Conservation (phyloP, 2,113 vertebrate species). For the Spermophilus dauricus region DNA sequence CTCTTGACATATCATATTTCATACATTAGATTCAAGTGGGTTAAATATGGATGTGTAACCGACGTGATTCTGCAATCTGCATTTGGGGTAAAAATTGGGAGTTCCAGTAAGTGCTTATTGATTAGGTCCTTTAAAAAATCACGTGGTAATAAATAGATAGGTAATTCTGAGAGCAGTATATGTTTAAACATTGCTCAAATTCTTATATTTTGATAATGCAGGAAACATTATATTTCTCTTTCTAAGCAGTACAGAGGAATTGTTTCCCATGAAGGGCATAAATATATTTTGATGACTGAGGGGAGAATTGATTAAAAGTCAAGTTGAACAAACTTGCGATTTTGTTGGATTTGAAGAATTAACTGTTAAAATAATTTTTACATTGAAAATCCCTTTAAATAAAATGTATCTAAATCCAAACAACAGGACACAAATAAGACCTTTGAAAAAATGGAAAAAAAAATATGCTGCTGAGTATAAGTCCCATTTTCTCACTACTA, state of each 20-base stretch:
- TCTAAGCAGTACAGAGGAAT: not conserved
- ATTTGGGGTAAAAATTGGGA: too few species aligned
- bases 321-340: not conserved
- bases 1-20: too few species aligned
- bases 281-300: not conserved
- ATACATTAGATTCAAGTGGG: too few species aligned
- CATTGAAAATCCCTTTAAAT: not conserved
- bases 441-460: not conserved
- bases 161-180: not conserved
- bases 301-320: not conserved
- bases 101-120: not conserved
- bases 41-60: too few species aligned
- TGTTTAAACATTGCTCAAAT: not conserved
- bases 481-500: not conserved
- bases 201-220: not conserved
- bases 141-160: not conserved
- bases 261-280: not conserved
- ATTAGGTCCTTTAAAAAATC: not conserved
- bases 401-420: conserved; percentile 19
- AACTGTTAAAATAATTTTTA: not conserved
- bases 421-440: not conserved
- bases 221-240: not conserved
- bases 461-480: not conserved
- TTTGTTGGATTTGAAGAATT: not conserved
- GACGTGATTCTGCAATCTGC: too few species aligned